Evolutionary conservation across 2,113 vertebrate species (phyloP).

Genomic region (Chloropsis cyanopogon): DNA sequence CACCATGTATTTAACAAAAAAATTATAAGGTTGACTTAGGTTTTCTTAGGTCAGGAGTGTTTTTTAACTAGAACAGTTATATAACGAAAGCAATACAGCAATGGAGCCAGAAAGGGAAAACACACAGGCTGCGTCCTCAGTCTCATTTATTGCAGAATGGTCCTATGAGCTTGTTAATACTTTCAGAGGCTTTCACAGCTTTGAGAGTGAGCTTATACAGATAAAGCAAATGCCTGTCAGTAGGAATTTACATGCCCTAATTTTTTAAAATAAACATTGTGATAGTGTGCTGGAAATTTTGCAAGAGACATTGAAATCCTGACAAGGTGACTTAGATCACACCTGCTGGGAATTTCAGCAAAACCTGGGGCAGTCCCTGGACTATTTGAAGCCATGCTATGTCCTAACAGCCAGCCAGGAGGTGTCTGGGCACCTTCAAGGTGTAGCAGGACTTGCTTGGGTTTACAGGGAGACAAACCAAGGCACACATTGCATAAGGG

Average conservation of each 20-base stretch:
- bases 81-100: conserved; percentile 55
- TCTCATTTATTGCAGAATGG: neutral
- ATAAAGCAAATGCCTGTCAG: neutral
- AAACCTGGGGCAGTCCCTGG: neutral
- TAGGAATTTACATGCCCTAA: neutral
- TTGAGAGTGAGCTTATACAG: neutral
- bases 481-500: neutral
- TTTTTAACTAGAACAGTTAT: conserved; percentile 50
- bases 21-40: conserved; percentile 62
- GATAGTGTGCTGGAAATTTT: neutral
- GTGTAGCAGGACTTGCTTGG: neutral
- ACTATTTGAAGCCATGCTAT: neutral
- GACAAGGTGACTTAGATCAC: neutral
- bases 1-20: conserved; percentile 63
- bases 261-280: neutral
- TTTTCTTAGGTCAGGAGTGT: conserved; percentile 58
- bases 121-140: neutral
- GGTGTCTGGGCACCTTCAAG: neutral
- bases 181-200: neutral
- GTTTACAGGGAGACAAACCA: neutral
- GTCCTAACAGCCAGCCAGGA: neutral
- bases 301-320: neutral
- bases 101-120: neutral
- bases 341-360: neutral
- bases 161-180: neutral